Conservation (phyloP, 2,888 invertebrate genomes). For the Macropis europaea region DNA sequence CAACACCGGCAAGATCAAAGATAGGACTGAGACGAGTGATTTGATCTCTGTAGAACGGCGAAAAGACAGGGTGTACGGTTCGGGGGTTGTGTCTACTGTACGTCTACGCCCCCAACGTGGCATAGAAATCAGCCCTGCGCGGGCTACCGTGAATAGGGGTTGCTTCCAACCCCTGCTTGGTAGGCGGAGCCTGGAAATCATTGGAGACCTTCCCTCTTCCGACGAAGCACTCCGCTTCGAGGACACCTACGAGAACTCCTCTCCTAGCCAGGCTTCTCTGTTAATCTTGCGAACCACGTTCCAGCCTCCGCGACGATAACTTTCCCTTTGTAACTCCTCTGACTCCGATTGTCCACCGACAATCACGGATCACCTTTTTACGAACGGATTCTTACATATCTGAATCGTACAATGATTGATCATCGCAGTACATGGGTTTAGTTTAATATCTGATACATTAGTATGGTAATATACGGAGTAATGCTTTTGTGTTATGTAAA, state of each 20-base stretch:
- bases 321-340: background rate
- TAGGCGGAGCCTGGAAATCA: slow-evolving; percentile 71
- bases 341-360: background rate
- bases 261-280: slow-evolving; percentile 17
- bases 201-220: slow-evolving; percentile 56
- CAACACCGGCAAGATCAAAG: slow-evolving; percentile 62
- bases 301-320: background rate
- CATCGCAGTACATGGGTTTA: too few relatives aligned
- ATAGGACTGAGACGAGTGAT: slow-evolving; percentile 70
- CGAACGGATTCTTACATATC: background rate
- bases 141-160: slow-evolving; percentile 57
- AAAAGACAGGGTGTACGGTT: slow-evolving; percentile 56
- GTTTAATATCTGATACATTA: too few relatives aligned
- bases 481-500: too few relatives aligned
- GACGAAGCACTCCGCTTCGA: slow-evolving; percentile 12
- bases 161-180: slow-evolving; percentile 58
- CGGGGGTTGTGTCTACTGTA: slow-evolving; percentile 68
- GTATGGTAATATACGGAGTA: too few relatives aligned
- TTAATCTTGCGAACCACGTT: slow-evolving; percentile 37
- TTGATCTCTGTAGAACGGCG: slow-evolving; percentile 66
- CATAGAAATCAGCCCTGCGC: slow-evolving; percentile 68
- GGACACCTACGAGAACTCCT: slow-evolving; percentile 39
- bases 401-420: too few relatives aligned
- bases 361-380: background rate
- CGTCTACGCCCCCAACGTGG: slow-evolving; percentile 71